Conservation (phyloP, 1,140 invertebrate species). For the Aplysia californica region DNA sequence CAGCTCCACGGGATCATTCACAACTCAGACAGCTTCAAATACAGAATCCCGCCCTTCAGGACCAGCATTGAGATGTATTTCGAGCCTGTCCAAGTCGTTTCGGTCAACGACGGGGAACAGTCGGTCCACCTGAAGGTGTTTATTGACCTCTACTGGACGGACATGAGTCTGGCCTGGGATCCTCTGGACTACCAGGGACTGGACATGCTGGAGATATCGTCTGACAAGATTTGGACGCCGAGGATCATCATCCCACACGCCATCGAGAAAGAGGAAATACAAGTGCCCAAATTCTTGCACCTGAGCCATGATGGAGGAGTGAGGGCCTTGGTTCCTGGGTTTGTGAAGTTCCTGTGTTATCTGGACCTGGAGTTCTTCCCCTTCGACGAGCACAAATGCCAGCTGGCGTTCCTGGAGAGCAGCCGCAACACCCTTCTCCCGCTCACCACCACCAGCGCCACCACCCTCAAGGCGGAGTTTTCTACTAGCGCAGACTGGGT, state of each 20-base stretch:
- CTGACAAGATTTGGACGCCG: slow-evolving; percentile 37
- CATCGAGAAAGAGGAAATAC: slow-evolving; percentile 4
- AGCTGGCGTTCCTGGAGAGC: slow-evolving; percentile 12
- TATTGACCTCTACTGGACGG: slow-evolving; percentile 32
- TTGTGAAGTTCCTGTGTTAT: slow-evolving; percentile 84
- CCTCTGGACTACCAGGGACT: slow-evolving; percentile 73
- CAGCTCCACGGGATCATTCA: too few species aligned
- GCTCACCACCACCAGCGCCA: background rate
- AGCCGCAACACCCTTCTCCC: background rate
- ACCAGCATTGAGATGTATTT: too few species aligned
- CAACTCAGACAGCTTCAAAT: too few species aligned
- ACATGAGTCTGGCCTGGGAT: slow-evolving; percentile 64
- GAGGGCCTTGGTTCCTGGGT: background rate
- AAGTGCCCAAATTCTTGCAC: background rate
- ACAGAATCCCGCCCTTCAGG: too few species aligned
- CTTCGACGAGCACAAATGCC: slow-evolving; percentile 43
- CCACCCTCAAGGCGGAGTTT: background rate
- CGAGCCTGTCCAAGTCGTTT: slow-evolving; percentile 26
- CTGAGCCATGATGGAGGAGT: too few species aligned
- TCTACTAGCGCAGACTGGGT: background rate
- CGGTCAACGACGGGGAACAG: slow-evolving; percentile 34
- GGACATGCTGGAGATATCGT: slow-evolving; percentile 21
- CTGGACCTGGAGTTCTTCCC: slow-evolving; percentile 43
- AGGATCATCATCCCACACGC: slow-evolving; percentile 33
- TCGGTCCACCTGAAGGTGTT: slow-evolving; percentile 25